Percentiles rank a stretch among this genome's conserved stretches.
Conservation (phyloP, 30 jellyfish, hydroid and myxozoan genomes). For the Aurelia aurita region DNA sequence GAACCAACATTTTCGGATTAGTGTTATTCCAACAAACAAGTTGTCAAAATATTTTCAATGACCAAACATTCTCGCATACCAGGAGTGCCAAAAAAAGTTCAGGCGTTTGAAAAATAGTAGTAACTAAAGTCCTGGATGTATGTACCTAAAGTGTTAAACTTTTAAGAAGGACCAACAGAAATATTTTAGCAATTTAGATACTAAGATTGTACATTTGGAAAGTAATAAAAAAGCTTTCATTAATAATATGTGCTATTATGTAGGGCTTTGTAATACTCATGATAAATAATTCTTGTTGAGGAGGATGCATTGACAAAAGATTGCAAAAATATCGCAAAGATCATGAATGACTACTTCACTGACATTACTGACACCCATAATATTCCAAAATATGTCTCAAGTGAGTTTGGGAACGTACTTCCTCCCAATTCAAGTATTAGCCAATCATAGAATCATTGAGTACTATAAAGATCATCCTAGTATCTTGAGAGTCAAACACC, state of each 20-base stretch:
- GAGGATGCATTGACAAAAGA: slow-evolving; percentile 18
- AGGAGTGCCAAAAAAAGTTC: too few species aligned
- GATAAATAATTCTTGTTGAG: slow-evolving; percentile 30
- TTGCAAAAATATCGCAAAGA: slow-evolving; percentile 33
- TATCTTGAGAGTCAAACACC: slow-evolving; percentile 31
- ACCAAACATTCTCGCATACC: too few species aligned
- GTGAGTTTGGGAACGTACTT: background rate
- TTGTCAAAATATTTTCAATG: too few species aligned
- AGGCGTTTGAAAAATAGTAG: too few species aligned
- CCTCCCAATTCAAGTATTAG: slow-evolving; percentile 15
- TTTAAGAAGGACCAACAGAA: background rate
- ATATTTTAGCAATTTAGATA: slow-evolving; percentile 6
- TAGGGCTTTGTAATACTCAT: background rate
- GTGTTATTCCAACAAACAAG: too few species aligned
- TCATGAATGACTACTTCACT: slow-evolving; percentile 42
- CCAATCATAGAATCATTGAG: slow-evolving; percentile 7
- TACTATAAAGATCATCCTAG: slow-evolving; percentile 62
- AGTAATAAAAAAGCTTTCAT: slow-evolving; percentile 34
- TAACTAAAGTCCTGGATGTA: too few species aligned
- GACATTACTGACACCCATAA: slow-evolving; percentile 30
- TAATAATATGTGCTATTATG: too few species aligned
- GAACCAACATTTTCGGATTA: too few species aligned
- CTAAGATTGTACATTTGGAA: slow-evolving; percentile 24
- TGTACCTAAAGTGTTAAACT: slow-evolving; percentile 37
- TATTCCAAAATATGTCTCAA: slow-evolving; percentile 16